Percentiles rank a stretch among this genome's conserved stretches.
Conservation (phyloP, 2,888 invertebrate genomes). For the Drosophila mimetica region DNA sequence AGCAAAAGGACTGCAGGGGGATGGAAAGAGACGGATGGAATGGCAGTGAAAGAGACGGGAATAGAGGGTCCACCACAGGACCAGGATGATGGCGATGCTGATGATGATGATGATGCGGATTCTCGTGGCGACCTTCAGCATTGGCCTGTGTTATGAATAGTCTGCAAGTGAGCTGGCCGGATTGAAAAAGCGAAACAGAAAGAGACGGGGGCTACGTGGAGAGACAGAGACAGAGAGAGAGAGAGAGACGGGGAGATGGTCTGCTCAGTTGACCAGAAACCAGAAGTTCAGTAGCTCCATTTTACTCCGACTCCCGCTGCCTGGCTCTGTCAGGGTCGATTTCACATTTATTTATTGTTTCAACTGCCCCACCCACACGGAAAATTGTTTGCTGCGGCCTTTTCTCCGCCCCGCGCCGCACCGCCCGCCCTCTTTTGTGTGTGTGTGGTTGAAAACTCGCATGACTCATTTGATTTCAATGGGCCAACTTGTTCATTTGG, state of each 20-base stretch:
- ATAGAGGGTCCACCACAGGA: conserved; percentile 19
- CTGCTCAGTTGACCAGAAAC: conserved; percentile 75
- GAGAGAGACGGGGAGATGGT: conserved; percentile 13
- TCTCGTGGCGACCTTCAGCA: conserved; percentile 36
- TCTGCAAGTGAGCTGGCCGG: conserved; percentile 27
- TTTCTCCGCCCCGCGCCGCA: conserved; percentile 15
- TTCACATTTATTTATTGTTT: conserved; percentile 65
- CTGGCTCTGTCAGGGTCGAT: conserved; percentile 36
- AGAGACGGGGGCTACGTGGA: conserved; percentile 10
- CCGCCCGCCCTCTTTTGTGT: conserved; percentile 4
- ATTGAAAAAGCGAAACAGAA: conserved; percentile 6
- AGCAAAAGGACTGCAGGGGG: conserved; percentile 14
- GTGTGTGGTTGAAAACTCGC: conserved; percentile 43
- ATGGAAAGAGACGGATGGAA: conserved; percentile 16
- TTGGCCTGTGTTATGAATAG: conserved; percentile 43
- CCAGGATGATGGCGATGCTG: conserved; percentile 29
- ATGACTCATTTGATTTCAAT: conserved; percentile 76
- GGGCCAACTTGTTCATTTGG: conserved; percentile 70
- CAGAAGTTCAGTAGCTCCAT: conserved; percentile 47
- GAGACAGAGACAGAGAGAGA: conserved; percentile 13
- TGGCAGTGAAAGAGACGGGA: conserved; percentile 13
- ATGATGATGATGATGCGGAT: conserved; percentile 59
- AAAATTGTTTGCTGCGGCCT: conserved; percentile 16
- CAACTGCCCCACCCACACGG: conserved; percentile 32
- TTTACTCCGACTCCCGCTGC: conserved; percentile 16